Evolutionary conservation across 2,888 invertebrate species (phyloP).

Genomic region (Cryptus viduatorius): DNA sequence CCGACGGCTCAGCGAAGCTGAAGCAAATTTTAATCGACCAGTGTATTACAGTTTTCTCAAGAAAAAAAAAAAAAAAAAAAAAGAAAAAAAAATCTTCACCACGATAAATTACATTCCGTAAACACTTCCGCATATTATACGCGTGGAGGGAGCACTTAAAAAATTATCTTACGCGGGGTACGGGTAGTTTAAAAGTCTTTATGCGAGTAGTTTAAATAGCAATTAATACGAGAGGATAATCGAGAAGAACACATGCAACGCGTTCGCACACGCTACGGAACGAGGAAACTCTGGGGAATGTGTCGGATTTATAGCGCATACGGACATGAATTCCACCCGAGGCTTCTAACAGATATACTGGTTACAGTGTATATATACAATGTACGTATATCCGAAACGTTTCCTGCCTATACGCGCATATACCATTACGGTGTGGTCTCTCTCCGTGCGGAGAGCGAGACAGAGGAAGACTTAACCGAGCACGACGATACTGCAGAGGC

Average conservation of each 20-base stretch:
- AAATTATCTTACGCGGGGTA: not conserved
- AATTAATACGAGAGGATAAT: conserved; percentile 29
- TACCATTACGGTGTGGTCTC: conserved; percentile 18
- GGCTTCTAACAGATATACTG: conserved; percentile 15
- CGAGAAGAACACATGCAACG: conserved; percentile 4
- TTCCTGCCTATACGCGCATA: conserved; percentile 31
- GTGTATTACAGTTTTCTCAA: not conserved
- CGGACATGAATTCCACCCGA: conserved; percentile 20
- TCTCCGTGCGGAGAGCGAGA: conserved; percentile 34
- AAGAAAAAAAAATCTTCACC: not conserved
- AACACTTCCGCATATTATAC: not conserved
- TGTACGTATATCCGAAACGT: conserved; percentile 1
- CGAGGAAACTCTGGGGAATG: conserved; percentile 56
- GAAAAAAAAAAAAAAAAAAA: not conserved
- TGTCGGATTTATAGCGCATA: conserved; percentile 32
- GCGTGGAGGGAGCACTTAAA: not conserved
- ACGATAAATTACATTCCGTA: not conserved
- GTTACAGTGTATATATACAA: not conserved
- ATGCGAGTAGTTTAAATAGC: conserved; percentile 5
- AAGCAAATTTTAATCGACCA: not conserved
- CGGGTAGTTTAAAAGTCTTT: not conserved
- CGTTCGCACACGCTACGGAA: not conserved
- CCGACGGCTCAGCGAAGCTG: not conserved
- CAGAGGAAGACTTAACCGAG: conserved; percentile 61
- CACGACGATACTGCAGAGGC: conserved; percentile 59